These are phyloP conservation scores for Danio albolineatus DNA, from an alignment of 2,797 vertebrate species.

Conservation along the genomic window DNA sequence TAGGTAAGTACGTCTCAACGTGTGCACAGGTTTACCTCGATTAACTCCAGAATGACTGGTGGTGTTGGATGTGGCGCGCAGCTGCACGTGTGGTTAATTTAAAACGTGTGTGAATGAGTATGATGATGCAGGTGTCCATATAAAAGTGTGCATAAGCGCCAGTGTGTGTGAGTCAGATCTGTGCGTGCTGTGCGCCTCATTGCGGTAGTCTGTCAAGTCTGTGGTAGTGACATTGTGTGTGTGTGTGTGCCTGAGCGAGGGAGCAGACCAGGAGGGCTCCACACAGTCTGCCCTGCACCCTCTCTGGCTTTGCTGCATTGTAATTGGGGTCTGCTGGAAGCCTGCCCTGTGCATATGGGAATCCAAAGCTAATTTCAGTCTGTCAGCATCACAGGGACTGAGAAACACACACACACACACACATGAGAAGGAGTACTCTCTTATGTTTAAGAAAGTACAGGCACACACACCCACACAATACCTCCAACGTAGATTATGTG, in stretches of 20 bases:
- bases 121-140: constrained; percentile 39
- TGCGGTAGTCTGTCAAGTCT: constrained; percentile 67
- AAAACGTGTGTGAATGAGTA: constrained; percentile 28
- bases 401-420: constrained; percentile 50
- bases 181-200: constrained; percentile 62
- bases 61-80: neutral
- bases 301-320: constrained; percentile 79
- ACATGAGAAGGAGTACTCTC: constrained; percentile 30
- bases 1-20: neutral
- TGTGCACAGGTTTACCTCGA: neutral
- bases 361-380: constrained; percentile 79
- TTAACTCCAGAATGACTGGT: constrained; percentile 12
- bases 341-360: constrained; percentile 75
- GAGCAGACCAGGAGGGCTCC: constrained; percentile 78
- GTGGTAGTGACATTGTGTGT: constrained; percentile 70
- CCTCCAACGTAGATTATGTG: constrained; percentile 33
- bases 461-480: constrained; percentile 24
- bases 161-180: constrained; percentile 61
- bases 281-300: constrained; percentile 77
- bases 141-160: constrained; percentile 8
- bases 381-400: constrained; percentile 62
- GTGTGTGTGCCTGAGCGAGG: constrained; percentile 62
- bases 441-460: constrained; percentile 28
- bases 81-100: constrained; percentile 27
- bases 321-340: constrained; percentile 83